A percentile compares a stretch with the other conserved stretches of the same genome.
These are phyloP conservation scores for Phanerotoma sp. DNA, from an alignment of 2,888 invertebrate species.

Conservation along the genomic window DNA sequence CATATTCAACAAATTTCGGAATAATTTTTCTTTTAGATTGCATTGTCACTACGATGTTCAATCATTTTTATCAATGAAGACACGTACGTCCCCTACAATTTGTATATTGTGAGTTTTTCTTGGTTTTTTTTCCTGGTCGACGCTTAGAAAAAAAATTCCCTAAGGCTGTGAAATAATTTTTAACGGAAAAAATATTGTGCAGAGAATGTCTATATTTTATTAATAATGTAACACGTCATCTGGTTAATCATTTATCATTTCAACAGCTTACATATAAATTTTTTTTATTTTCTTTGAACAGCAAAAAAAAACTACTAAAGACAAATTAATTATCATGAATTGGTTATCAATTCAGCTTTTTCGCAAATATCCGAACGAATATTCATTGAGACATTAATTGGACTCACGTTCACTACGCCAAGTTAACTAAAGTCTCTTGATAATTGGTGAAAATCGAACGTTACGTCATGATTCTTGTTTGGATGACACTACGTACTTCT, in stretches of 20 bases:
- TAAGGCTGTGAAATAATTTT: not conserved
- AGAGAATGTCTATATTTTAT: too few relatives aligned
- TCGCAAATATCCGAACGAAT: too few relatives aligned
- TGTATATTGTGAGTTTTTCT: not conserved
- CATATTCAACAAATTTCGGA: not conserved
- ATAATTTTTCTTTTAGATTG: not conserved
- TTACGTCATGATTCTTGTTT: conserved; percentile 9
- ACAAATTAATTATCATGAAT: too few relatives aligned
- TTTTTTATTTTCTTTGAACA: too few relatives aligned
- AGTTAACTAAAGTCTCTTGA: not conserved
- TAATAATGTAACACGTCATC: too few relatives aligned
- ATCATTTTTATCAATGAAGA: not conserved
- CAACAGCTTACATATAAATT: too few relatives aligned
- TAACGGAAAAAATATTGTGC: not conserved
- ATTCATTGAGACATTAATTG: conserved; percentile 4
- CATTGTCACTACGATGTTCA: not conserved
- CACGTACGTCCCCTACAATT: too few relatives aligned
- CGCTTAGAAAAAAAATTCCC: not conserved
- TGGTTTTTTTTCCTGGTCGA: not conserved
- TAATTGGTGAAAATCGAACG: conserved; percentile 17
- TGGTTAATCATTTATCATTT: too few relatives aligned
- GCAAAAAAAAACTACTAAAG: too few relatives aligned
- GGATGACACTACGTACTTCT: conserved; percentile 23
- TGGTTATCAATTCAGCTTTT: too few relatives aligned
- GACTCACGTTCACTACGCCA: not conserved